Evolutionary conservation across 2,113 vertebrate genomes (phyloP), one percentile per base, ranked within the genome.

Genomic region (Pleuronectes platessa): DNA sequence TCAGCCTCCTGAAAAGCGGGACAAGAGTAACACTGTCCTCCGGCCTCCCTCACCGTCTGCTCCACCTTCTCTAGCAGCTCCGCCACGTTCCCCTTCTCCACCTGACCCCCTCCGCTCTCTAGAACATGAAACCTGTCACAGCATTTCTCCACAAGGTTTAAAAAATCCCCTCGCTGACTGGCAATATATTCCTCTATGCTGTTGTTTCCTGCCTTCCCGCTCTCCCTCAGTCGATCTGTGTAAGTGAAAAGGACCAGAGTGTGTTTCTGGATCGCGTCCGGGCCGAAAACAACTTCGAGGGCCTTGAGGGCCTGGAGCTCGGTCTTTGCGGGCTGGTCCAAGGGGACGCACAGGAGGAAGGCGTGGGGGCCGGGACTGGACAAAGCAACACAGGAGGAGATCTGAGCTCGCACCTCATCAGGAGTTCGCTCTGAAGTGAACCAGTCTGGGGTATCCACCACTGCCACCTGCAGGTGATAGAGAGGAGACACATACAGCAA

Each of bases 361-460:
- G 84, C 89, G 4, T 95, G 94, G 35, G 93, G 94, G 8, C 94
- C 94, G 0, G 94, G 94, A 60, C 89, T 88, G 49, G 88, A 86
- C 77, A 95, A 60, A 49, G 91, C 77, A 23, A 93, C 72, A 10
- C 93, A 94, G 62, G 91, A 89, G 8, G 92, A 91, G 72, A 94
- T 86, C 80, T 94, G 91, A 49, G 86, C 82, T 49, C 82, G 89
- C 55, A 94, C 81, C 45, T 93, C 90, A 3, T 90, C 91, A 4
- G 89, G 89, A 45, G 90, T 55, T 21, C 24, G 65, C 58, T 93
- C 89, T 0, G 93, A 84, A 31, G 84, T 77, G 62, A 93, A 92
- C 94, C 93, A 95, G 82, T 94, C 94, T 13, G 94, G 93, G 0
- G 93, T 94, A 75, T 94, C 92, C 60, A 95, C 90, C 68, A 95